Evolutionary conservation across 2,888 invertebrate species (phyloP).

Genomic region (Auanema freiburgensis): DNA sequence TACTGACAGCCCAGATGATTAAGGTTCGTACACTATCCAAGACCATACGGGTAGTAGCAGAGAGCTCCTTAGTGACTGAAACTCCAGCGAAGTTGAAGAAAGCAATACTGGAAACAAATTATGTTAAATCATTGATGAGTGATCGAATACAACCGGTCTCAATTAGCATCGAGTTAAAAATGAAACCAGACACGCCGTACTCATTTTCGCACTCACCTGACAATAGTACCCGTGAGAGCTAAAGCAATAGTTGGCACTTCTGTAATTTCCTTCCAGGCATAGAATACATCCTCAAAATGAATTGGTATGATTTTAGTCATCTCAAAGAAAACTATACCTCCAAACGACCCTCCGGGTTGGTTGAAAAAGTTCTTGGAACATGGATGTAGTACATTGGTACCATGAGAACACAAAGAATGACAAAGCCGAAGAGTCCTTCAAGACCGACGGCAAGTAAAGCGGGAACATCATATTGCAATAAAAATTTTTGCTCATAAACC

Average conservation of each 20-base stretch:
- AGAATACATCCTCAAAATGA: slow-evolving; percentile 77
- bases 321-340: slow-evolving; percentile 11
- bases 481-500: slow-evolving; percentile 88
- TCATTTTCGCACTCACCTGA: slow-evolving; percentile 50
- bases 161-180: slow-evolving; percentile 6
- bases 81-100: slow-evolving; percentile 91
- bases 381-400: slow-evolving; percentile 80
- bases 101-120: slow-evolving; percentile 76
- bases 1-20: slow-evolving; percentile 83
- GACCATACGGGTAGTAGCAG: slow-evolving; percentile 87
- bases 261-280: slow-evolving; percentile 82
- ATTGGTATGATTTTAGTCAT: background rate
- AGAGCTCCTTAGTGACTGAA: slow-evolving; percentile 88
- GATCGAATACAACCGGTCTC: background rate
- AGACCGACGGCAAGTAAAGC: slow-evolving; percentile 88
- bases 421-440: slow-evolving; percentile 73
- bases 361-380: slow-evolving; percentile 77
- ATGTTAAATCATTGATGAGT: background rate
- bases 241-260: slow-evolving; percentile 73
- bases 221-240: slow-evolving; percentile 72
- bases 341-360: slow-evolving; percentile 71
- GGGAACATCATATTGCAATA: slow-evolving; percentile 81
- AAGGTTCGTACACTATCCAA: slow-evolving; percentile 85
- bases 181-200: background rate
- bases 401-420: slow-evolving; percentile 68